Evolutionary conservation across 1,140 invertebrate genomes (phyloP).

Genomic region (Anoplophora glabripennis): DNA sequence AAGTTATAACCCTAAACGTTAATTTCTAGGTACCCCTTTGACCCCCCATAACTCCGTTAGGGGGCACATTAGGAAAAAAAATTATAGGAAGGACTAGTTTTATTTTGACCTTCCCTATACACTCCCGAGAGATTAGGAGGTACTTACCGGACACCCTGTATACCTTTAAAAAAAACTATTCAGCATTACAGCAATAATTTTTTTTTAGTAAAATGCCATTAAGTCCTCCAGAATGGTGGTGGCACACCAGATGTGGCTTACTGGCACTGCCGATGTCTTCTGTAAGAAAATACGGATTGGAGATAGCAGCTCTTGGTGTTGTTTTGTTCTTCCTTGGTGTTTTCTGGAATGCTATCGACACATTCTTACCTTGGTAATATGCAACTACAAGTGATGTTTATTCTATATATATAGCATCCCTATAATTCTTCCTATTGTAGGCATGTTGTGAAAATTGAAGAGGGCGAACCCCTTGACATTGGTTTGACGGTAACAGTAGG

Average conservation of each 20-base stretch:
- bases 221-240: conserved; percentile 78
- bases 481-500: conserved; percentile 65
- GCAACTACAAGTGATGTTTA: too few relatives aligned
- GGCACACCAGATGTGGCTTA: conserved; percentile 74
- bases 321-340: conserved; percentile 69
- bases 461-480: conserved; percentile 58
- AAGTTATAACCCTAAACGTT: too few relatives aligned
- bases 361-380: conserved; percentile 68
- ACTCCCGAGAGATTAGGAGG: too few relatives aligned
- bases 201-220: conserved; percentile 63
- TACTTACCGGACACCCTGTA: too few relatives aligned
- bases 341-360: conserved; percentile 76
- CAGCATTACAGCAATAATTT: too few relatives aligned
- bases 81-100: too few relatives aligned
- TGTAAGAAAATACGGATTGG: conserved; percentile 67
- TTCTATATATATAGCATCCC: conserved; percentile 1
- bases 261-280: conserved; percentile 70
- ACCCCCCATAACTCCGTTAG: too few relatives aligned
- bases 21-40: too few relatives aligned
- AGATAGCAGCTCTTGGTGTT: conserved; percentile 65
- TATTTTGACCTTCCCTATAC: too few relatives aligned
- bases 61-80: too few relatives aligned
- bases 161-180: too few relatives aligned
- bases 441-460: conserved; percentile 57
- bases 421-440: conserved; percentile 45